Conservation (phyloP, 2,888 invertebrate genomes). For the Thera britannica region DNA sequence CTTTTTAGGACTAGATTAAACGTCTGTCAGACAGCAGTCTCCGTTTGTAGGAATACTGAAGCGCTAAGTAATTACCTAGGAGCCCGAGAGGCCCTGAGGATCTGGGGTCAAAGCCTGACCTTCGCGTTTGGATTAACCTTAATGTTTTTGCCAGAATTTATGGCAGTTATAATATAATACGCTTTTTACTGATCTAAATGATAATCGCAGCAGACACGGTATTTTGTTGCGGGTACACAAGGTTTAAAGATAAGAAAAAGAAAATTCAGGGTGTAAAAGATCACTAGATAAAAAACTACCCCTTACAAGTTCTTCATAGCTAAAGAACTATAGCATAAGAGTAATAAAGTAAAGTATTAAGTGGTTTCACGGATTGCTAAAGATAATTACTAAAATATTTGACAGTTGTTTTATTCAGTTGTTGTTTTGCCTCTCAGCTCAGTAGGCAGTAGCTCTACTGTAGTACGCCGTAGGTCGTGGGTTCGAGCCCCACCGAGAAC, state of each 20-base stretch:
- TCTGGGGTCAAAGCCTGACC: conserved; percentile 32
- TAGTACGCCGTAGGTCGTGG: no score
- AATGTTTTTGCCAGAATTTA: conserved; percentile 30
- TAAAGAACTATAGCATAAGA: no score
- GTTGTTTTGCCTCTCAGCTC: no score
- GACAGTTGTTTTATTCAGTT: no score
- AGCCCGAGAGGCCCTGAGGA: conserved; percentile 16
- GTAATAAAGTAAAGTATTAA: no score
- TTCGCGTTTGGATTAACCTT: conserved; percentile 36
- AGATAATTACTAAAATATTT: no score
- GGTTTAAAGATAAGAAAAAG: neutral
- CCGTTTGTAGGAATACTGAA: neutral
- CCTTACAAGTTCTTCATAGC: no score
- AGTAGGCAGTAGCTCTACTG: no score
- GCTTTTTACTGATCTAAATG: conserved; percentile 17
- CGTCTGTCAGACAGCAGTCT: neutral
- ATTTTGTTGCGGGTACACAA: neutral
- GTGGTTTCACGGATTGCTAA: no score
- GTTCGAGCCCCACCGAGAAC: no score
- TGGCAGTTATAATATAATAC: conserved; percentile 24
- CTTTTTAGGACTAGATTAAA: neutral
- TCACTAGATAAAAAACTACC: no score
- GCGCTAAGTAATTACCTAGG: conserved; percentile 24
- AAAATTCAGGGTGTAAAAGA: no score
- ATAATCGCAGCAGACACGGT: conserved; percentile 28